These are phyloP conservation scores for Apocrypta bakeri DNA, from an alignment of 1,140 invertebrate species.

Conservation along the genomic window DNA sequence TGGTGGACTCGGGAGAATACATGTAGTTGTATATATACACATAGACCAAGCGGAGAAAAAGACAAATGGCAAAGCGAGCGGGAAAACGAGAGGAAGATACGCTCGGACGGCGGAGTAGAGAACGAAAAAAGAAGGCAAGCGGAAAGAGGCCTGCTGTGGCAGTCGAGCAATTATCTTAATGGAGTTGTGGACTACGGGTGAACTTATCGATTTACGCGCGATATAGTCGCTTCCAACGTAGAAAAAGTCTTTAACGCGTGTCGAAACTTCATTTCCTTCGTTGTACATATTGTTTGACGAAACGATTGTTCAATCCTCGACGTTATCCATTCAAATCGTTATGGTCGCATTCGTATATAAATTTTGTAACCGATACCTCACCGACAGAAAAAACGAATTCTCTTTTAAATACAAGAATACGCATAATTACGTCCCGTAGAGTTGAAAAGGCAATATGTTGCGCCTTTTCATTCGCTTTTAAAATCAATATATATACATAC, in stretches of 20 bases:
- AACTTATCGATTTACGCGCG: constrained; percentile 65
- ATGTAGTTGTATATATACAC: background rate
- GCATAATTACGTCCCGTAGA: too few species aligned
- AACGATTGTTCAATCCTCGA: too few species aligned
- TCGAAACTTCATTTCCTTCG: too few species aligned
- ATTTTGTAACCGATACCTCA: too few species aligned
- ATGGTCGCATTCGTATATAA: too few species aligned
- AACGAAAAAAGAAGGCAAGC: constrained; percentile 49
- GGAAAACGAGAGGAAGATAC: constrained; percentile 27
- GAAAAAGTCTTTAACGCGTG: background rate
- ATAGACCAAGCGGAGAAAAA: constrained; percentile 31
- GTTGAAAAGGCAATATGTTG: background rate
- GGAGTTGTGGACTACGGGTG: constrained; percentile 67
- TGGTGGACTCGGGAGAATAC: background rate
- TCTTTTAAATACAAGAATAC: background rate
- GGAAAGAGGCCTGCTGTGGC: constrained; percentile 49
- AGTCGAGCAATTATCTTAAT: constrained; percentile 70
- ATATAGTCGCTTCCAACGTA: background rate
- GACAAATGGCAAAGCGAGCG: constrained; percentile 27
- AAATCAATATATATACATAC: background rate
- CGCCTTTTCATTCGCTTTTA: background rate
- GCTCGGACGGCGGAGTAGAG: constrained; percentile 39
- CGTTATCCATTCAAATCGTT: too few species aligned
- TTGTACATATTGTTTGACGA: too few species aligned
- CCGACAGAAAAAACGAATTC: background rate